These are phyloP conservation scores for Sphenodon punctatus DNA, from an alignment of 2,797 vertebrate species.

Conservation along the genomic window DNA sequence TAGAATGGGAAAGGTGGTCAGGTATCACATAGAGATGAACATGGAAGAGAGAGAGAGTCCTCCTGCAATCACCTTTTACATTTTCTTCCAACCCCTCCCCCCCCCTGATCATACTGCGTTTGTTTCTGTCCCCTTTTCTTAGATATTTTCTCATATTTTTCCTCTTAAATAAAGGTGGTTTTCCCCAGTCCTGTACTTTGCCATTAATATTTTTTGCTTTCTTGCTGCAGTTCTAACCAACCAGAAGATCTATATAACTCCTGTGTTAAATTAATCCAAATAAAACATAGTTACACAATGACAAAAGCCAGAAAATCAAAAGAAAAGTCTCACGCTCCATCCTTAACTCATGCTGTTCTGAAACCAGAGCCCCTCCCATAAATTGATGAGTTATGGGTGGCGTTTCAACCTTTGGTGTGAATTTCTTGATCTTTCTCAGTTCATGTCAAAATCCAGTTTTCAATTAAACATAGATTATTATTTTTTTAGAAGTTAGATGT, in stretches of 20 bases:
- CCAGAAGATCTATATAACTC: fast-evolving
- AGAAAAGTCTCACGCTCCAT: background rate
- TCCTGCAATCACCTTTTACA: background rate
- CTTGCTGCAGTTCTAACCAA: background rate
- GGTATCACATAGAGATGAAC: background rate
- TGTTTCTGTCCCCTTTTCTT: background rate
- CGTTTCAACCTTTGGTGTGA: background rate
- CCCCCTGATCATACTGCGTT: background rate
- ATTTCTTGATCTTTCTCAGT: background rate
- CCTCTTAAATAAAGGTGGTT: background rate
- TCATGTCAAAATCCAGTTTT: background rate
- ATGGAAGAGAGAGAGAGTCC: background rate
- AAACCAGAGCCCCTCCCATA: background rate
- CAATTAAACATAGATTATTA: background rate
- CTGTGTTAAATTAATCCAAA: background rate
- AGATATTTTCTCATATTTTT: background rate
- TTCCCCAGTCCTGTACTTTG: background rate
- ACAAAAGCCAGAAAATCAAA: background rate
- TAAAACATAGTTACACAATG: background rate
- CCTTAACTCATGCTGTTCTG: background rate
- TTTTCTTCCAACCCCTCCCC: fast-evolving
- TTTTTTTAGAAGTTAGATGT: background rate
- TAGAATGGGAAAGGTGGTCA: background rate
- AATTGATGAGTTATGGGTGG: background rate
- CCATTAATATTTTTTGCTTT: too few relatives aligned